Conservation (phyloP, 2,888 invertebrate genomes). For the Eustalomyia histrio region DNA sequence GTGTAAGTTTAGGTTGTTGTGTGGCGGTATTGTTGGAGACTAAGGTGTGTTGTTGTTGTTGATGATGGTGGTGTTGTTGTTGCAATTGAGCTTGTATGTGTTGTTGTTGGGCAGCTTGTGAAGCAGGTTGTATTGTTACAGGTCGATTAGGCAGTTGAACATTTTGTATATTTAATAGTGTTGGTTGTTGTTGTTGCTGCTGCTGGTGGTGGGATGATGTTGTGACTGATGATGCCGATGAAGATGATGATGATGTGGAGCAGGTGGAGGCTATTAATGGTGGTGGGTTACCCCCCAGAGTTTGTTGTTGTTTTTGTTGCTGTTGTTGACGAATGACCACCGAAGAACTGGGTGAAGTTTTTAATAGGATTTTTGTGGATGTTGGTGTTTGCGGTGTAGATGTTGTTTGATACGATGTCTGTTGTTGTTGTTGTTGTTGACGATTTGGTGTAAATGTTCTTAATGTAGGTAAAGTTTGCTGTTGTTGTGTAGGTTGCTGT, state of each 20-base stretch:
- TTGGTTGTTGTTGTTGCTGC: conserved; percentile 74
- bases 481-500: conserved; percentile 72
- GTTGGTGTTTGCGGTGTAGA: conserved; percentile 72
- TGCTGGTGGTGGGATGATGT: conserved; percentile 68
- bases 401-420: conserved; percentile 76
- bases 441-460: conserved; percentile 76
- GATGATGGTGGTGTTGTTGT: conserved; percentile 69
- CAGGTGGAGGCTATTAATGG: conserved; percentile 75
- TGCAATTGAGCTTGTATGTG: conserved; percentile 78
- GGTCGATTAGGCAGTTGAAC: conserved; percentile 78
- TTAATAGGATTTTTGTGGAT: conserved; percentile 78
- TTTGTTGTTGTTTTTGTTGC: conserved; percentile 67
- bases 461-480: conserved; percentile 73
- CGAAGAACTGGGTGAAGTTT: conserved; percentile 78
- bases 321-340: conserved; percentile 75
- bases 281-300: conserved; percentile 75
- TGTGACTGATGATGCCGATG: background rate
- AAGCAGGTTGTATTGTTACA: conserved; percentile 79
- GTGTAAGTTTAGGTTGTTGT: conserved; percentile 79
- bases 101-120: conserved; percentile 78
- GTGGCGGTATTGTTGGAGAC: conserved; percentile 78
- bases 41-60: conserved; percentile 77
- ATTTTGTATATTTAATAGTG: conserved; percentile 78
- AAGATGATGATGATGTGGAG: background rate
- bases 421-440: conserved; percentile 74